A percentile compares a stretch with the other conserved stretches of the same genome.
Conservation (phyloP, 2,113 vertebrate genomes). For the Misgurnus anguillicaudatus region DNA sequence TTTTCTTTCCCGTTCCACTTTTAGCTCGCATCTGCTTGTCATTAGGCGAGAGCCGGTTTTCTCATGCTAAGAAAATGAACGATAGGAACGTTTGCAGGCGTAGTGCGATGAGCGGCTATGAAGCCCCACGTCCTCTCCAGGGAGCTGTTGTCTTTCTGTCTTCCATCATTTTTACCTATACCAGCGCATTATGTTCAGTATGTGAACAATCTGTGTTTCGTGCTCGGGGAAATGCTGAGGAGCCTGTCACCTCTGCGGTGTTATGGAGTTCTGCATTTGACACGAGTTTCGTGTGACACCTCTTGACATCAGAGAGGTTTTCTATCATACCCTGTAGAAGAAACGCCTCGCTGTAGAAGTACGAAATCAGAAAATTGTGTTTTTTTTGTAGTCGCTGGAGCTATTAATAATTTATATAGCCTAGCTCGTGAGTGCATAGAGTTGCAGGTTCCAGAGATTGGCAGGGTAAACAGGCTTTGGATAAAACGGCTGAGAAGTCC, state of each 20-base stretch:
- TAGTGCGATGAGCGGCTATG: neutral
- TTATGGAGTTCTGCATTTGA: slow-evolving; percentile 12
- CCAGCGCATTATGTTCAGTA: neutral
- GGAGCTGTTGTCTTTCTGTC: slow-evolving; percentile 8
- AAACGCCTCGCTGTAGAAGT: neutral
- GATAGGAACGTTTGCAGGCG: neutral
- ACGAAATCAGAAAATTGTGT: too few species aligned
- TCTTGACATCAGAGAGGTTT: slow-evolving; percentile 15
- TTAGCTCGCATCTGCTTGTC: slow-evolving; percentile 53
- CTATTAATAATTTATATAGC: neutral
- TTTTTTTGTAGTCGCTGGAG: too few species aligned
- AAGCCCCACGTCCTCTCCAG: neutral
- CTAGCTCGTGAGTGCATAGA: neutral
- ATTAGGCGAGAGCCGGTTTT: slow-evolving; percentile 25
- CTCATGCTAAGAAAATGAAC: slow-evolving; percentile 19
- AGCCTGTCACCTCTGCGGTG: neutral
- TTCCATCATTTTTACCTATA: neutral
- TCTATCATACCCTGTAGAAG: neutral
- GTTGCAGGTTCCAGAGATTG: neutral
- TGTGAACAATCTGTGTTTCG: neutral
- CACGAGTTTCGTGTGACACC: neutral
- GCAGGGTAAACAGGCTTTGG: neutral
- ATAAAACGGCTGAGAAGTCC: neutral
- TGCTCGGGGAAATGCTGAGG: neutral
- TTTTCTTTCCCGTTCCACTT: slow-evolving; percentile 1